Evolutionary conservation across 2,888 invertebrate genomes (phyloP).

Genomic region (Xestia rhomboidea): DNA sequence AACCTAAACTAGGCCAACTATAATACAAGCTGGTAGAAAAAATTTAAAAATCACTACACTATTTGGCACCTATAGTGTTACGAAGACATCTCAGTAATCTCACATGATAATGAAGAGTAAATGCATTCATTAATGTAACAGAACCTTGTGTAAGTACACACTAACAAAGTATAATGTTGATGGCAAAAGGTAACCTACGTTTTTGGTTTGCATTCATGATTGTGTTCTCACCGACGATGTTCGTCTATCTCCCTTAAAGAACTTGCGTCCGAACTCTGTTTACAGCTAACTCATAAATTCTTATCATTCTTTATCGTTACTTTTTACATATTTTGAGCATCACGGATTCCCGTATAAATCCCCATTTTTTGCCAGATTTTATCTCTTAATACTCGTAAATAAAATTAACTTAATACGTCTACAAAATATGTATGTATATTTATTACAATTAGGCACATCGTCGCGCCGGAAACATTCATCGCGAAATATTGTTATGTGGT

Average conservation of each 20-base stretch:
- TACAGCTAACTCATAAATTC: constrained; percentile 81
- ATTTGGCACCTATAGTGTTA: constrained; percentile 89
- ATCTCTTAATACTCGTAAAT: constrained; percentile 87
- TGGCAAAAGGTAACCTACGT: constrained; percentile 90
- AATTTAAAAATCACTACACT: constrained; percentile 84
- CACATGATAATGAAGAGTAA: constrained; percentile 71
- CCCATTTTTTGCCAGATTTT: constrained; percentile 85
- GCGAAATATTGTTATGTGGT: constrained; percentile 89
- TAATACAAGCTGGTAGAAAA: constrained; percentile 84
- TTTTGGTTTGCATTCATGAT: constrained; percentile 87
- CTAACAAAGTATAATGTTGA: constrained; percentile 84
- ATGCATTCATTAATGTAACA: constrained; percentile 76
- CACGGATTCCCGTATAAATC: constrained; percentile 78
- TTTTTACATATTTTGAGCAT: constrained; percentile 87
- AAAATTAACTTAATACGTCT: constrained; percentile 88
- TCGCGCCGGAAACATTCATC: constrained; percentile 89
- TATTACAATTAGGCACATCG: constrained; percentile 86
- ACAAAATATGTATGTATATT: constrained; percentile 88
- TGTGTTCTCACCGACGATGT: constrained; percentile 74
- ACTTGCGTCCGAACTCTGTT: constrained; percentile 74
- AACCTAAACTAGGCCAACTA: constrained; percentile 88
- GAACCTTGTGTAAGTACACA: constrained; percentile 80
- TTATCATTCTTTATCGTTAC: constrained; percentile 77
- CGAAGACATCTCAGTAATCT: constrained; percentile 77
- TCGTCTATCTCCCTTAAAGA: constrained; percentile 66